Conservation (phyloP, 2,888 invertebrate species). For the Brachyopa scutellaris region DNA sequence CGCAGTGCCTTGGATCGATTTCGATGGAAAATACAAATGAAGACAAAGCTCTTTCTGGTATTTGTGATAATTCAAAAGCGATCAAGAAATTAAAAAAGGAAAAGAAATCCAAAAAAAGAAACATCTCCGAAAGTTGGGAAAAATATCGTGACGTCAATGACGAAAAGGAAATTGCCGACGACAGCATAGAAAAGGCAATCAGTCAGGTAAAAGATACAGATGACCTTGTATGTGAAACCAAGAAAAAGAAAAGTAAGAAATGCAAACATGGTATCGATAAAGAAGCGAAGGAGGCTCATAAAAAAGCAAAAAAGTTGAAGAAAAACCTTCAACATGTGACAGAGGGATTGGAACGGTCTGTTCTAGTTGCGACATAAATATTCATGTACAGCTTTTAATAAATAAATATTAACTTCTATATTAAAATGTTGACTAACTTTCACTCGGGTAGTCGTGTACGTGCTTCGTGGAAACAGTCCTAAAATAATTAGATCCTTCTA, state of each 20-base stretch:
- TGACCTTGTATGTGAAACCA: not conserved
- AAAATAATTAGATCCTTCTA: no score
- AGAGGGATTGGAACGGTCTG: slow-evolving; percentile 23
- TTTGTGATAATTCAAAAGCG: slow-evolving; percentile 30
- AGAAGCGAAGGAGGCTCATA: slow-evolving; percentile 46
- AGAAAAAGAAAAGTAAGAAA: slow-evolving; percentile 54
- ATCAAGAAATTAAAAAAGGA: slow-evolving; percentile 42
- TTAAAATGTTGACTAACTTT: no score
- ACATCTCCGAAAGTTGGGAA: not conserved
- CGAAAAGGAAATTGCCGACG: not conserved
- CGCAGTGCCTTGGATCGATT: slow-evolving; percentile 24
- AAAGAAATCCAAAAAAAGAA: slow-evolving; percentile 27
- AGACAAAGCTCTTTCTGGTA: not conserved
- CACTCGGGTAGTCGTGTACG: no score
- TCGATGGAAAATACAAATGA: slow-evolving; percentile 28
- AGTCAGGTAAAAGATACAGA: not conserved
- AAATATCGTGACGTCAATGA: slow-evolving; percentile 23
- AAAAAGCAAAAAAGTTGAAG: slow-evolving; percentile 47
- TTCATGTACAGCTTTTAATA: not conserved
- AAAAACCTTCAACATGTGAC: slow-evolving; percentile 36
- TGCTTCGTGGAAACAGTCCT: no score
- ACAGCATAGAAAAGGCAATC: not conserved
- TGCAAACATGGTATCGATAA: slow-evolving; percentile 63
- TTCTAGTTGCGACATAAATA: not conserved
- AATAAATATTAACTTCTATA: not conserved